Base-by-base conservation (phyloP, 2,888 invertebrate genomes). In the Bhutanitis thaidina region DNA sequence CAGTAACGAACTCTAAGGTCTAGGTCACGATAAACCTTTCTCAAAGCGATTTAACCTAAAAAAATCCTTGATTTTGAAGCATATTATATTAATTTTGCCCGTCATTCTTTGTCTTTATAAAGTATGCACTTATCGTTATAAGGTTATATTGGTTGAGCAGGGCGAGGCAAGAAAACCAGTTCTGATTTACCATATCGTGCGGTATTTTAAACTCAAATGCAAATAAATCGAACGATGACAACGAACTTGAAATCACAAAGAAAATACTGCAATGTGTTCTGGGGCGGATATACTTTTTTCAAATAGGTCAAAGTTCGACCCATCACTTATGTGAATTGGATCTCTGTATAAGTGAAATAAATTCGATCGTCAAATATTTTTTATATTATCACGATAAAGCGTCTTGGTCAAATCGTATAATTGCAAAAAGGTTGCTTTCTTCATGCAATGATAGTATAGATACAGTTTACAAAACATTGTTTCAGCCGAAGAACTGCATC, bases 151-250 rank as follows among this genome's bases (percentile, higher is more conserved):
- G 57, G 58, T 54, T 50, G 69, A 65, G 65, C 65, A 74, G 74
- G 71, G 74, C 70, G 71, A 74, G 74, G 72, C 70, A 64, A 66
- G 59, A 58, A 80, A 87, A 87, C 87, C 83, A 69, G 87, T 87
- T 82, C 78, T 79, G 79, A 81, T 84, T 86, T 84, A 83, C 80
- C 79, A 82, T 80, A 80, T 84, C 82, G 83, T 81, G 83, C 69
- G 71, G 80, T 79, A 82, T 85, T 84, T 85, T 81, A 82, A 80
- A 80, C 73, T 74, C 63, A 74, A 83, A 82, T 83, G 79, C 77
- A 82, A 81, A 84, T 85, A 80, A 74, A 77, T 76, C 77, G 71
- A 67, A 60, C 73, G 74, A 71, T 81, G 80, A 80, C 78, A 79
- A 75, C 77, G 78, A 77, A 79, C 80, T 78, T 77, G 74, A 77